Base-by-base conservation (phyloP, 2,888 invertebrate species). In the Tenodera sinensis region DNA sequence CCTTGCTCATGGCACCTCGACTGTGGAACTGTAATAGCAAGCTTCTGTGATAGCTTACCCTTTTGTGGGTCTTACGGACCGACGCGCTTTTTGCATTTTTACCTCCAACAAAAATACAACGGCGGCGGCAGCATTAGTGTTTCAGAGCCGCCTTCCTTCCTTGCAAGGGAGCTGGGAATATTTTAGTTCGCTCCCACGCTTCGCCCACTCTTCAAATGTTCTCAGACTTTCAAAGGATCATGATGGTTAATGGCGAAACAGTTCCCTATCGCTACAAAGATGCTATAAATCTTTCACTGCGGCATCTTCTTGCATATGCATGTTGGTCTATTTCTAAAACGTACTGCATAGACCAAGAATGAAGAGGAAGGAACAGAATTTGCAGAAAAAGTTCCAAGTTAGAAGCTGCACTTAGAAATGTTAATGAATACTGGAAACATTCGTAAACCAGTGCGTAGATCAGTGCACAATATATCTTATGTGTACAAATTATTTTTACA, bases 11-110 rank as follows among this genome's bases (percentile, higher is more conserved):
- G 81, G 25, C 86, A 28, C 81, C 71, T 71, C 86, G 81, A 86
- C 71, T 86, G 86, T 81, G 86, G 71, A 86, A 86, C 81, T 81
- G 86, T 86, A 81, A 86, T 47, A 86, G 81, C 28, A 71, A 71
- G 54, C 54, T 71, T 71, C 54, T 71, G 54, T 71, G 54, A 71
- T 71, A 71, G 54, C 54, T 71, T 71, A 71, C 54, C 54, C 54
- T 71, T 71, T 71, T 71, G 54, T 71, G 54, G 54, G 54, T 71
- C 54, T 71, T 71, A 71, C 54, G 54, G 54, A 71, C 54, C 54
- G 54, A 71, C 54, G 54, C 54, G 54, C 54, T 71, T 71, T 71
- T 71, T 71, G 54, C 54, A 71, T 71, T 71, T 71, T 71, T 71
- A 71, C 54, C 54, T 71, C 54, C 54, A 71, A 71, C 54, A 71